These are phyloP conservation scores for Caenorhabditis afra DNA, from an alignment of 2,888 invertebrate genomes.

Conservation along the genomic window DNA sequence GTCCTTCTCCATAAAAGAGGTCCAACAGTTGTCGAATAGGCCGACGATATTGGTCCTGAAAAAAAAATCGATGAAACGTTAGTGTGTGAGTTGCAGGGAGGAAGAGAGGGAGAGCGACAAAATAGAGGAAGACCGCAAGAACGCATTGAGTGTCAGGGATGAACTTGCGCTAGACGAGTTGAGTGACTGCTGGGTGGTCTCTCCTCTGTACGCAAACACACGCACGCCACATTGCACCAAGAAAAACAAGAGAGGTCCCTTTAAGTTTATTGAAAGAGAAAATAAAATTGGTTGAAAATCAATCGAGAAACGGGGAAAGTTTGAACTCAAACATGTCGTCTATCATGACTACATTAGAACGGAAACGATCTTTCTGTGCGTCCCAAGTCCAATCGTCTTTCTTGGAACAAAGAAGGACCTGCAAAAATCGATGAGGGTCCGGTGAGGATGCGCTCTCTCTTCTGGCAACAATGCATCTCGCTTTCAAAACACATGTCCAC, in stretches of 20 bases:
- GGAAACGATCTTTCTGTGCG: slow-evolving; percentile 38
- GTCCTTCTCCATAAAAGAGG: too few species aligned
- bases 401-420: slow-evolving; percentile 65
- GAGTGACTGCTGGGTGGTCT: slow-evolving; percentile 33
- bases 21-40: too few species aligned
- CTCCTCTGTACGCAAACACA: slow-evolving; percentile 46
- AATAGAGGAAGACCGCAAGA: slow-evolving; percentile 2
- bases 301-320: slow-evolving; percentile 24
- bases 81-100: too few species aligned
- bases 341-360: slow-evolving; percentile 44
- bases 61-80: slow-evolving; percentile 1
- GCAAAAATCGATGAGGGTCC: slow-evolving; percentile 52
- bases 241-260: not conserved
- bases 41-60: not conserved
- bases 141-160: slow-evolving; percentile 14
- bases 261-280: slow-evolving; percentile 24
- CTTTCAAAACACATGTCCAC: not conserved
- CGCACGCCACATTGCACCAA: slow-evolving; percentile 17
- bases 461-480: not conserved
- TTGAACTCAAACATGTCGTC: slow-evolving; percentile 64
- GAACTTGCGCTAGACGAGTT: slow-evolving; percentile 45
- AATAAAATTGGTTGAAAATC: not conserved
- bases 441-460: slow-evolving; percentile 16
- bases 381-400: slow-evolving; percentile 63
- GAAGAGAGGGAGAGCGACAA: too few species aligned